Evolutionary conservation across 2,888 invertebrate genomes (phyloP).

Genomic region (Hydrotaea diabolus): DNA sequence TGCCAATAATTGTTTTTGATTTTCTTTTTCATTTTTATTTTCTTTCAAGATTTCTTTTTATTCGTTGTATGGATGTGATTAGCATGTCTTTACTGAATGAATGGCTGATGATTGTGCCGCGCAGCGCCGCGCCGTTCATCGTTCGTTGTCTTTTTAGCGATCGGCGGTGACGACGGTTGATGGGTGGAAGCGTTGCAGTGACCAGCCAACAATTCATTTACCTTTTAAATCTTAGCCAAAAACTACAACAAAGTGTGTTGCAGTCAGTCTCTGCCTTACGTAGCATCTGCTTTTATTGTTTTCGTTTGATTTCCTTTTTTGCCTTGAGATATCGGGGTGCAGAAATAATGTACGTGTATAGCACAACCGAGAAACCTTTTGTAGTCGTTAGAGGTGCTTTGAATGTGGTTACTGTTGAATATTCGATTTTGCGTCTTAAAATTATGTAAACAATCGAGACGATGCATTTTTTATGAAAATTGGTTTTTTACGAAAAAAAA

Average conservation of each 20-base stretch:
- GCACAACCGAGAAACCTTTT: neutral
- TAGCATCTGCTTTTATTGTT: neutral
- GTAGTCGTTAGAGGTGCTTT: neutral
- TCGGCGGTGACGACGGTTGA: neutral
- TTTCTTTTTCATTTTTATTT: neutral
- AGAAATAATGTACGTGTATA: neutral
- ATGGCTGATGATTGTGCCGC: neutral
- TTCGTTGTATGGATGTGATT: neutral
- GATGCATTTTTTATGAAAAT: too few species aligned
- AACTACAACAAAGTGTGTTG: neutral
- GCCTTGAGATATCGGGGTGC: neutral
- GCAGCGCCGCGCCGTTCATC: neutral
- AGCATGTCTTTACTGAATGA: neutral
- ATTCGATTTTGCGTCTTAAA: neutral
- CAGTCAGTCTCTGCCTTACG: too few species aligned
- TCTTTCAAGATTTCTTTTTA: too few species aligned
- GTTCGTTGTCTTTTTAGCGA: neutral
- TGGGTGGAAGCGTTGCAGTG: neutral
- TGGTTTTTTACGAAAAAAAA: too few species aligned
- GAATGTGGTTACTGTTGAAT: neutral
- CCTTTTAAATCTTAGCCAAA: neutral
- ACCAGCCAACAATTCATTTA: slow-evolving; percentile 5
- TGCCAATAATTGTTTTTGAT: neutral
- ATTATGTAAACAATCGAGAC: too few species aligned
- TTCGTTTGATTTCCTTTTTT: neutral